Conservation (phyloP, 2,888 invertebrate genomes). For the Cybosia mesomella region DNA sequence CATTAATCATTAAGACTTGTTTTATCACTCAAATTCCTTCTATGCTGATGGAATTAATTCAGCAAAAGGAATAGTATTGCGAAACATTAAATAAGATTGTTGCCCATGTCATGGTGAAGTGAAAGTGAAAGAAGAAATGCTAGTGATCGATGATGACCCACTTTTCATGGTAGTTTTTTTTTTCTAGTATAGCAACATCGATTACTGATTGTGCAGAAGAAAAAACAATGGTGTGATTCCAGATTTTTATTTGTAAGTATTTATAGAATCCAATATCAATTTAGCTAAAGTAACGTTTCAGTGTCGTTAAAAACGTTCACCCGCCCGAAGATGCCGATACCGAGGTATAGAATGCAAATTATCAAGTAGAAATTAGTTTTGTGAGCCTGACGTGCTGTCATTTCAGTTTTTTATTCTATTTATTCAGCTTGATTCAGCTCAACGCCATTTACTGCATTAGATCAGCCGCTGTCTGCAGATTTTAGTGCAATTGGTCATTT, state of each 20-base stretch:
- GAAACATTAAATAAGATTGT: neutral
- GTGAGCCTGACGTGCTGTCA: conserved; percentile 81
- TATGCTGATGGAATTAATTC: neutral
- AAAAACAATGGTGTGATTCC: conserved; percentile 88
- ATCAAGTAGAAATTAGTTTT: conserved; percentile 62
- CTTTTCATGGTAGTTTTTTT: conserved; percentile 66
- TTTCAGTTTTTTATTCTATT: conserved; percentile 82
- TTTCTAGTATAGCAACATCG: conserved; percentile 75
- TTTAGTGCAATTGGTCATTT: conserved; percentile 72
- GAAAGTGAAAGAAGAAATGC: conserved; percentile 58
- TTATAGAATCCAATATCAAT: conserved; percentile 84
- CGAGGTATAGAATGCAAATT: conserved; percentile 68
- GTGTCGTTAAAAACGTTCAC: conserved; percentile 67
- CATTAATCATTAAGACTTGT: no score
- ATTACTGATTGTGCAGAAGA: conserved; percentile 84
- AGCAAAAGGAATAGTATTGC: neutral
- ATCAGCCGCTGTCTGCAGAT: conserved; percentile 73
- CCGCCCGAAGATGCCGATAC: conserved; percentile 62
- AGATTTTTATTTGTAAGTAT: conserved; percentile 88
- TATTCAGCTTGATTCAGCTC: conserved; percentile 83
- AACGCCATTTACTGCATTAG: conserved; percentile 85
- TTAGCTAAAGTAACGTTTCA: conserved; percentile 72
- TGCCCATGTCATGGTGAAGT: conserved; percentile 29
- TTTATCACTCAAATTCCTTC: neutral
- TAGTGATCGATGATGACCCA: conserved; percentile 71